Conservation (phyloP, 1,140 invertebrate genomes). For the Penaeus indicus region DNA sequence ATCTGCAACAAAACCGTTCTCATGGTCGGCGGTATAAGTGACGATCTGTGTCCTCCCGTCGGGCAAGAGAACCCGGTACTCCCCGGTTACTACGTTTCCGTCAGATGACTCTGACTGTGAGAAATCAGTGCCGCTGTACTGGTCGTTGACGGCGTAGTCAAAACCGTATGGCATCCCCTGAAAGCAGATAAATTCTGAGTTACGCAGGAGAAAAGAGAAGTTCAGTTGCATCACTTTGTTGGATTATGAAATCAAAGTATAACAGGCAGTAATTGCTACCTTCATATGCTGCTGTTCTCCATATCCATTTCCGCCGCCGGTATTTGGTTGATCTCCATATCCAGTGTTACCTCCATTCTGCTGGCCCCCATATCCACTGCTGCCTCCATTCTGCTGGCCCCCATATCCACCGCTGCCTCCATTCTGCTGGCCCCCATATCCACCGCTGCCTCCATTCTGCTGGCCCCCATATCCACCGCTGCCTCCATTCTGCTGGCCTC, state of each 20-base stretch:
- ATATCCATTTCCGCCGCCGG: background rate
- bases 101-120: slow-evolving; percentile 50
- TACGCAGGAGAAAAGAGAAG: background rate
- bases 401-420: no score
- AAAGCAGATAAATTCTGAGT: background rate
- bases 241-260: background rate
- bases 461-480: slow-evolving; percentile 16
- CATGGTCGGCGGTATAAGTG: slow-evolving; percentile 56
- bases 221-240: background rate
- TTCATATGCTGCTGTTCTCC: no score
- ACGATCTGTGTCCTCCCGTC: slow-evolving; percentile 59
- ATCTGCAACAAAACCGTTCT: slow-evolving; percentile 47
- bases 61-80: slow-evolving; percentile 57
- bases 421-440: background rate
- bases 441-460: background rate
- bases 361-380: background rate
- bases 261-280: no score
- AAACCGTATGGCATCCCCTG: slow-evolving; percentile 64
- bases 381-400: background rate
- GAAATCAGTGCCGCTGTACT: slow-evolving; percentile 52
- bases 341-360: background rate
- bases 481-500: background rate
- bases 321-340: background rate
- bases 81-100: slow-evolving; percentile 57
- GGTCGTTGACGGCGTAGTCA: slow-evolving; percentile 59